Conservation (phyloP, 2,113 vertebrate genomes). For the Nanorana parkeri region DNA sequence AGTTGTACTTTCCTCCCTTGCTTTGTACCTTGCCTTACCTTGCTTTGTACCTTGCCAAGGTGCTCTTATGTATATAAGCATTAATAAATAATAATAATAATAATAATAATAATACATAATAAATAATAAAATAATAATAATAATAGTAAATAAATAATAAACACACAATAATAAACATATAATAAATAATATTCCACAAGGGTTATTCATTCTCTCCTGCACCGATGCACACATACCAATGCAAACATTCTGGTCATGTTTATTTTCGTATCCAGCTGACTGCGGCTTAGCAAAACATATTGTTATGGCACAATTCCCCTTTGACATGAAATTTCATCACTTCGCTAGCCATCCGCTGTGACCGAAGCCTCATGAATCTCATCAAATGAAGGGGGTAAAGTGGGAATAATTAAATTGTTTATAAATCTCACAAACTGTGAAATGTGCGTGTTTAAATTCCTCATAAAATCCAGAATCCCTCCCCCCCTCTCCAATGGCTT, state of each 20-base stretch:
- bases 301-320: not conserved
- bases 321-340: not conserved
- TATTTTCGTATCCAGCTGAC: conserved; percentile 1
- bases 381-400: not conserved
- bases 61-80: no score
- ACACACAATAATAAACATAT: no score
- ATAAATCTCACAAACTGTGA: not conserved
- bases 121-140: no score
- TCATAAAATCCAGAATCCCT: no score
- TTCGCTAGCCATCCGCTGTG: not conserved
- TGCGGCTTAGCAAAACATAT: not conserved
- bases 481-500: no score
- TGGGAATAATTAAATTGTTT: not conserved
- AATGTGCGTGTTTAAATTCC: not conserved
- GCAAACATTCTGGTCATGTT: not conserved
- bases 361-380: not conserved
- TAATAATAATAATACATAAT: no score
- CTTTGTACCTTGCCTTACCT: no score
- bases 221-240: not conserved
- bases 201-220: conserved; percentile 3
- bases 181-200: not conserved
- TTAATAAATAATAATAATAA: no score
- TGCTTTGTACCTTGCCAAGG: no score
- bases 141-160: no score
- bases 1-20: no score